Base-by-base conservation (phyloP, 2,113 vertebrate species). In the Mixornis gularis region DNA sequence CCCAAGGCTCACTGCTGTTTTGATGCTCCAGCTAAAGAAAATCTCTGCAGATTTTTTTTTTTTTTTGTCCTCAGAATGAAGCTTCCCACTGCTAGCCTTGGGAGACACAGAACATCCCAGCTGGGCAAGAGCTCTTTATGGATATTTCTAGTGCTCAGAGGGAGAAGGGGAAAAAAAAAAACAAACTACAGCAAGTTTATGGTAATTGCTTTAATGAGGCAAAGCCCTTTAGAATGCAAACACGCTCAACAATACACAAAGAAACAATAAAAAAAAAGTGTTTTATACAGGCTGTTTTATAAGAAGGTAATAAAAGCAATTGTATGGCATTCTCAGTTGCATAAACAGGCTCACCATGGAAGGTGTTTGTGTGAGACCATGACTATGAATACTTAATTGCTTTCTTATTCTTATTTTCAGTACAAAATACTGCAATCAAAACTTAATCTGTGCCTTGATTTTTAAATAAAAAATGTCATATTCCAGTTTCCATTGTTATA, bases 131-230 rank as follows among this genome's bases (percentile, higher is more conserved):
- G 89, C 63, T 80, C 93, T 94, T 94, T 94, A 92, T 95, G 65
- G 89, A 73, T 96, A 93, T 92, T 94, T 96, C 94, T 95, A 93
- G 95, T 86, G 90, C 91, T 95, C 91, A 85, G 93, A 92, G 93
- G 92, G 79, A 91, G 71, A 92, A 89, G 10, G 6, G 4, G 1
- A 7, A 48, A 92, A 94, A 74, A 90, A 89, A 91, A 41, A 55
- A 20, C 94, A 94, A 94, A 96, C 96, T 97, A 87, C 81, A 73
- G 82, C 93, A 93, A 82, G 94, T 95, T 95, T 96, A 94, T 52
- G 20, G 92, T 96, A 97, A 97, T 97, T 96, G 94, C 95, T 97
- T 97, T 97, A 97, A 98, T 97, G 96, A 96, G 94, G 90, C 89
- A 95, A 91, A 93, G 44, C 59, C 90, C 70, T 90, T 94, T 88